These are phyloP conservation scores for Orchesella flavescens DNA, from an alignment of 2,888 invertebrate genomes.

Conservation along the genomic window DNA sequence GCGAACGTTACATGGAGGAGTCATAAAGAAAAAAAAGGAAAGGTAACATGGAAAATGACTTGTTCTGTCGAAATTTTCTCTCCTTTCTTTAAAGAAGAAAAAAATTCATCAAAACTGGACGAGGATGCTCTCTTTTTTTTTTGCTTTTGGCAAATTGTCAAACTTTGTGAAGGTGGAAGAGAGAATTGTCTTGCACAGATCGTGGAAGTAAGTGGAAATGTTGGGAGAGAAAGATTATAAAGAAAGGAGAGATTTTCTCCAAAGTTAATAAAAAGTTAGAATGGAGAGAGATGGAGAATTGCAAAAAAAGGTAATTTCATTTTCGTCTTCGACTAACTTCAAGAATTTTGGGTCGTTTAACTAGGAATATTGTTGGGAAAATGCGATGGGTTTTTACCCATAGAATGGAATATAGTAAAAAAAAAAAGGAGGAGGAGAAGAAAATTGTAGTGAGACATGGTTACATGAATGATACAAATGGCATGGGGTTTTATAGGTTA, in stretches of 20 bases:
- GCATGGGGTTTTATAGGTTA: too few relatives aligned
- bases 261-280: neutral
- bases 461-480: too few relatives aligned
- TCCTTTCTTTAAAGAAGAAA: neutral
- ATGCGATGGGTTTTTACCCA: too few relatives aligned
- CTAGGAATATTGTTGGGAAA: neutral
- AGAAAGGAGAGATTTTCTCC: neutral
- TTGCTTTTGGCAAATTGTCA: slow-evolving; percentile 61
- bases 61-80: neutral
- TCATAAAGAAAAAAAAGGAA: neutral
- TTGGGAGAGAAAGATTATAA: neutral
- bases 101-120: slow-evolving; percentile 48
- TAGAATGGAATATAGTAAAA: too few relatives aligned
- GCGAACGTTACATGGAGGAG: neutral
- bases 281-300: slow-evolving; percentile 23
- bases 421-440: too few relatives aligned
- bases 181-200: neutral
- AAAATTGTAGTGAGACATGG: too few relatives aligned
- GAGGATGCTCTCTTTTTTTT: slow-evolving; percentile 12
- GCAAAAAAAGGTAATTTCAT: slow-evolving; percentile 50
- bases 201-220: neutral
- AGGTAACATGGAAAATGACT: slow-evolving; percentile 25
- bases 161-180: slow-evolving; percentile 35
- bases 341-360: neutral
- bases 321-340: slow-evolving; percentile 18